Percentiles rank a stretch among this genome's conserved stretches.
Conservation (phyloP, 1,140 invertebrate genomes). For the Caenorhabditis tropicalis region DNA sequence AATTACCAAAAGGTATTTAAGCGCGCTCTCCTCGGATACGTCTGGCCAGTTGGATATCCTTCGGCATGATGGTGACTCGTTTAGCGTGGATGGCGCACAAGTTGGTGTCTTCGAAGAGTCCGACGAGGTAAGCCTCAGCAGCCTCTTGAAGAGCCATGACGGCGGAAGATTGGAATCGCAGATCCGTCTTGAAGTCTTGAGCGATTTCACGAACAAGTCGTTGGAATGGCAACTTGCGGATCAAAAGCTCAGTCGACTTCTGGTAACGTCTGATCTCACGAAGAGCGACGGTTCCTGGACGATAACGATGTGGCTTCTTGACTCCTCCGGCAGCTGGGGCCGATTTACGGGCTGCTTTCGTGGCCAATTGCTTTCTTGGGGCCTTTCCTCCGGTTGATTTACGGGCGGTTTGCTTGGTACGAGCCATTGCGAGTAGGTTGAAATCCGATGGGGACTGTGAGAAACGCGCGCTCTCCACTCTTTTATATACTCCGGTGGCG, state of each 20-base stretch:
- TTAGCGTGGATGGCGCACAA: constrained; percentile 91
- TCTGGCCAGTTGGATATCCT: constrained; percentile 88
- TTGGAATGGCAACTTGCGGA: constrained; percentile 74
- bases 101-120: constrained; percentile 88
- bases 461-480: no score
- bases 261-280: constrained; percentile 76
- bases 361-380: constrained; percentile 84
- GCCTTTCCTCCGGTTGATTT: constrained; percentile 84
- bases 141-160: constrained; percentile 83
- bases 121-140: constrained; percentile 86
- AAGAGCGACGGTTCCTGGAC: constrained; percentile 66
- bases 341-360: constrained; percentile 80
- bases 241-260: constrained; percentile 80
- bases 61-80: constrained; percentile 92
- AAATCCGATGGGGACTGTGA: not conserved
- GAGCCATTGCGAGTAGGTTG: constrained; percentile 77
- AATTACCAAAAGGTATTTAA: not conserved
- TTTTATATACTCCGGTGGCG: not conserved
- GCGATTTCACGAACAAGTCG: constrained; percentile 79
- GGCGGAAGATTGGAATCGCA: constrained; percentile 82
- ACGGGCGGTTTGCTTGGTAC: constrained; percentile 85
- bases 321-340: constrained; percentile 81
- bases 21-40: constrained; percentile 78
- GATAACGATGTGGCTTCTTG: constrained; percentile 79
- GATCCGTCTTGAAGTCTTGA: constrained; percentile 79